Evolutionary conservation across 2,797 vertebrate genomes (phyloP), one percentile per base, ranked within the genome.

Genomic region (Pseudopleuronectes americanus): DNA sequence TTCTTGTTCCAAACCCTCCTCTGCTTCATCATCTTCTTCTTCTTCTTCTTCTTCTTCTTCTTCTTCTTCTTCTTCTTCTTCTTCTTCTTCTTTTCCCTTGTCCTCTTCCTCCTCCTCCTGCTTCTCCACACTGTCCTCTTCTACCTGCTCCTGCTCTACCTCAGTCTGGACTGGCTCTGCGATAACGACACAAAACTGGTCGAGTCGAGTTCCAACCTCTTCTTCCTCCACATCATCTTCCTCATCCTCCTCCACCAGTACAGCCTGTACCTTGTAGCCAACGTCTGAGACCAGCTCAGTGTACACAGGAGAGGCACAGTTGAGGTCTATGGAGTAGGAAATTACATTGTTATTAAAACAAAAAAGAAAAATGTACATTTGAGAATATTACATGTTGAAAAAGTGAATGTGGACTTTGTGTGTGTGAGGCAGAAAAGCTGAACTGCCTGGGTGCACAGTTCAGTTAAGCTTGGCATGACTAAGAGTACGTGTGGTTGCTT

Each of bases 241-340:
- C 70, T 93, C 92, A 3, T 94, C 90, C 74, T 92, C 94, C 68
- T 95, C 93, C 26, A 94, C 84, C 59, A 94, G 84, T 1, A 93
- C 90, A 62, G 90, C 90, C 60, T 88, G 91, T 16, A 87, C 93
- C 86, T 68, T 90, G 74, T 89, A 88, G 63, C 81, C 78, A 23
- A 71, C 68, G 74, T 92, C 89, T 73, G 86, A 79, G 71, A 87
- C 74, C 83, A 81, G 84, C 80, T 91, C 89, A 75, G 79, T 69
- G 57, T 74, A 75, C 60, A 81, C 76, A 2, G 53, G 47, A 24
- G 67, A 62, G 78, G 74, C 84, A 57, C 66, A 57, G 57, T 58
- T 51, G 68, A 84, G 56, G 53, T 89, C 89, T 92, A 83, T 71
- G 57, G 48, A 76, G 57, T 68, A 33, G 47, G 77, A 63, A 63